Percentiles rank a stretch among this genome's conserved stretches.
These are phyloP conservation scores for Trissoscelio sp. DNA, from an alignment of 2,888 invertebrate species.

Conservation along the genomic window DNA sequence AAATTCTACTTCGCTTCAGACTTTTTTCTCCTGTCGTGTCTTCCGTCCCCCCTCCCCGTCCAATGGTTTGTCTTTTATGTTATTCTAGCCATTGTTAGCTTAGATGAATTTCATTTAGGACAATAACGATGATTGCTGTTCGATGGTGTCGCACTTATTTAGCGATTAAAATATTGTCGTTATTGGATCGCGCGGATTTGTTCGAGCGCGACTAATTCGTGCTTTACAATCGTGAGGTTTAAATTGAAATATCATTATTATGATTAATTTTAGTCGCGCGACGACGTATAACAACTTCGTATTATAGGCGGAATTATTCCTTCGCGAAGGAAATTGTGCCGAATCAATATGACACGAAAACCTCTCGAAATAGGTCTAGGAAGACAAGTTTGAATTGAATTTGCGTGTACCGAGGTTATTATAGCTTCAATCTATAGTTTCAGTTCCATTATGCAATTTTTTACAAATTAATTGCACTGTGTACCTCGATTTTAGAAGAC, in stretches of 20 bases:
- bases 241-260: constrained; percentile 62
- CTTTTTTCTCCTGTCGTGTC: too few species aligned
- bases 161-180: constrained; percentile 33
- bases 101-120: too few species aligned
- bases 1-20: too few species aligned
- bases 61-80: too few species aligned
- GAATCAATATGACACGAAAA: constrained; percentile 71
- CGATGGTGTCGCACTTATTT: constrained; percentile 34
- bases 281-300: constrained; percentile 38
- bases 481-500: too few species aligned
- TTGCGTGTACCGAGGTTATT: constrained; percentile 70
- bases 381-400: constrained; percentile 76
- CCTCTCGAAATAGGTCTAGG: constrained; percentile 74
- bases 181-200: constrained; percentile 11
- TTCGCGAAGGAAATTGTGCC: constrained; percentile 54
- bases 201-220: constrained; percentile 31
- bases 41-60: too few species aligned
- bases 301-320: constrained; percentile 42
- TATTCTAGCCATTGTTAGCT: too few species aligned
- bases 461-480: too few species aligned
- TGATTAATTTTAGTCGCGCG: constrained; percentile 47
- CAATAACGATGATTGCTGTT: neutral
- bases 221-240: constrained; percentile 39
- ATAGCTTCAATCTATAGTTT: neutral
- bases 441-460: neutral